Conservation (phyloP, 2,113 vertebrate genomes). For the Podiceps cristatus region DNA sequence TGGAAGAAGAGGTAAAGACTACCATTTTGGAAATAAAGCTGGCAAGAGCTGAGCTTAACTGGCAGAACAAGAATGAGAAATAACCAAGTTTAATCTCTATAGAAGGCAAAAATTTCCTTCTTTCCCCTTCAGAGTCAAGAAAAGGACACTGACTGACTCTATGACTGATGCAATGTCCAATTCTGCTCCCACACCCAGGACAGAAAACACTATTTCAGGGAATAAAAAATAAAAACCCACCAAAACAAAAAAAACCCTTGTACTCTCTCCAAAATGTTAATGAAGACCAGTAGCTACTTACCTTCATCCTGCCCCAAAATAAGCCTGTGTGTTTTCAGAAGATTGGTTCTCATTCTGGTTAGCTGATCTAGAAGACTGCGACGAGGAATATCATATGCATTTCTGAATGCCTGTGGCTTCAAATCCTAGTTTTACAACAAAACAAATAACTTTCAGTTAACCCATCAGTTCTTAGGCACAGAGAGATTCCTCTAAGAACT, state of each 20-base stretch:
- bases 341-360: slow-evolving; percentile 85
- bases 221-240: not conserved
- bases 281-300: slow-evolving; percentile 23
- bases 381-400: slow-evolving; percentile 86
- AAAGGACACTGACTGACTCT: not conserved
- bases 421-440: slow-evolving; percentile 75
- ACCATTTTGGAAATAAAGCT: not conserved
- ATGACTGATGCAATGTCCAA: not conserved
- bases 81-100: not conserved
- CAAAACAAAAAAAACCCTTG: not conserved
- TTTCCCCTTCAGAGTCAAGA: not conserved
- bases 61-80: not conserved
- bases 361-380: slow-evolving; percentile 82
- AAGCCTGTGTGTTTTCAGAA: slow-evolving; percentile 81
- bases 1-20: not conserved
- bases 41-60: not conserved
- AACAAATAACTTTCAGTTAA: slow-evolving; percentile 3
- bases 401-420: slow-evolving; percentile 84
- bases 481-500: not conserved
- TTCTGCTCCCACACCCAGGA: not conserved
- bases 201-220: not conserved
- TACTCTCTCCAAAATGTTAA: not conserved
- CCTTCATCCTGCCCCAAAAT: slow-evolving; percentile 85
- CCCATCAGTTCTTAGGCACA: not conserved
- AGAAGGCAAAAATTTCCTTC: not conserved